These are phyloP conservation scores for Scaptomyza flava DNA, from an alignment of 2,888 invertebrate genomes.

Conservation along the genomic window DNA sequence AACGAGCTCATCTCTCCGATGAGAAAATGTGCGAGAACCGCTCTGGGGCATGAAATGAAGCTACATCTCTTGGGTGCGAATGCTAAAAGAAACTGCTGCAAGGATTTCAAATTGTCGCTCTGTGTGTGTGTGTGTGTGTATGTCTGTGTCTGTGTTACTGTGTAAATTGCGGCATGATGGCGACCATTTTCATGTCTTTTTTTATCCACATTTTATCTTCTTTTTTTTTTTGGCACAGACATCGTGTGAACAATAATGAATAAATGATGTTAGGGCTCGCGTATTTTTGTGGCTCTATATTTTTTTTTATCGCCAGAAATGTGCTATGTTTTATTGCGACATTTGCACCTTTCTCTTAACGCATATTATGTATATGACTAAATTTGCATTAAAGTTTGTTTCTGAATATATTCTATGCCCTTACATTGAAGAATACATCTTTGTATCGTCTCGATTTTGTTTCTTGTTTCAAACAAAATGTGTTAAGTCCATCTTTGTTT, in stretches of 20 bases:
- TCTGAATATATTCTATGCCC: no score
- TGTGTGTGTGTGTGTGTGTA: background rate
- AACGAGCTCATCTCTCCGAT: conserved; percentile 47
- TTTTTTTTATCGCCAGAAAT: conserved; percentile 16
- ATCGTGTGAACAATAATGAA: conserved; percentile 70
- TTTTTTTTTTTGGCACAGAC: conserved; percentile 44
- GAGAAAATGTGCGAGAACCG: conserved; percentile 16
- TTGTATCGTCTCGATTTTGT: no score
- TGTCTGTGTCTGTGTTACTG: conserved; percentile 25
- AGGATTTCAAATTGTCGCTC: conserved; percentile 38
- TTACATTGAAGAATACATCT: no score
- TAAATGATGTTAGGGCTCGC: conserved; percentile 55
- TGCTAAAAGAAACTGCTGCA: conserved; percentile 37
- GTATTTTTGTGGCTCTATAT: conserved; percentile 46
- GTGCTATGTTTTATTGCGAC: conserved; percentile 56
- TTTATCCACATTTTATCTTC: conserved; percentile 8
- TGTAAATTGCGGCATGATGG: conserved; percentile 44
- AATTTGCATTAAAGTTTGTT: background rate
- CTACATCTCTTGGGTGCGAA: conserved; percentile 43
- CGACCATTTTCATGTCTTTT: conserved; percentile 22
- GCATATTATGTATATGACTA: conserved; percentile 29
- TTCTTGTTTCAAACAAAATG: no score
- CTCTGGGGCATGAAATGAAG: conserved; percentile 59
- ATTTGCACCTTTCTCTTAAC: conserved; percentile 58
- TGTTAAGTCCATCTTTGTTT: no score